Conservation (phyloP, 2,888 invertebrate genomes). For the Ectropis crepuscularia region DNA sequence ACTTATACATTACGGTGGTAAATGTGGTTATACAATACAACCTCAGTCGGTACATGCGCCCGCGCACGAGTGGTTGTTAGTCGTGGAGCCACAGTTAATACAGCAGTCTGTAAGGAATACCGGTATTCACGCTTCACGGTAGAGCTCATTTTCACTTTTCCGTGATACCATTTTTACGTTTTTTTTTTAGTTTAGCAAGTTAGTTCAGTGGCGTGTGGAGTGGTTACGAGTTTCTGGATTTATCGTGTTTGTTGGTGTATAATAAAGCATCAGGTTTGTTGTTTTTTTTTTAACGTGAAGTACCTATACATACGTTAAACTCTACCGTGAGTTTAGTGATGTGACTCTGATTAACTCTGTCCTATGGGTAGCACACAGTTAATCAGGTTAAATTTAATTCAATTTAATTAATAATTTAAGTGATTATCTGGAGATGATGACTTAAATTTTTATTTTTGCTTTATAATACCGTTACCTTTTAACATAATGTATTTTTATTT, state of each 20-base stretch:
- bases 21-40: conserved; percentile 54
- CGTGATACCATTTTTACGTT: conserved; percentile 24
- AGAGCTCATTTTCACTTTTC: conserved; percentile 53
- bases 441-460: too few relatives aligned
- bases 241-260: conserved; percentile 9
- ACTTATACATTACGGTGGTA: conserved; percentile 44
- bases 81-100: conserved; percentile 28
- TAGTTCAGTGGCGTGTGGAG: conserved; percentile 12
- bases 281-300: not conserved
- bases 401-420: too few relatives aligned
- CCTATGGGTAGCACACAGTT: too few relatives aligned
- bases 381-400: too few relatives aligned
- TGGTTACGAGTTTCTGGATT: conserved; percentile 14
- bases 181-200: conserved; percentile 18
- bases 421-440: too few relatives aligned
- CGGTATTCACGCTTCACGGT: conserved; percentile 34
- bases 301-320: too few relatives aligned
- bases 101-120: conserved; percentile 31
- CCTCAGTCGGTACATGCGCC: conserved; percentile 55
- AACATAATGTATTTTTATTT: too few relatives aligned
- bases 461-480: too few relatives aligned
- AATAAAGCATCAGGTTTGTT: conserved; percentile 14
- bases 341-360: too few relatives aligned
- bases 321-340: too few relatives aligned
- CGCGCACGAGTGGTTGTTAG: conserved; percentile 52